Conservation (phyloP, 2,797 vertebrate genomes). For the Lutjanus campechanus region DNA sequence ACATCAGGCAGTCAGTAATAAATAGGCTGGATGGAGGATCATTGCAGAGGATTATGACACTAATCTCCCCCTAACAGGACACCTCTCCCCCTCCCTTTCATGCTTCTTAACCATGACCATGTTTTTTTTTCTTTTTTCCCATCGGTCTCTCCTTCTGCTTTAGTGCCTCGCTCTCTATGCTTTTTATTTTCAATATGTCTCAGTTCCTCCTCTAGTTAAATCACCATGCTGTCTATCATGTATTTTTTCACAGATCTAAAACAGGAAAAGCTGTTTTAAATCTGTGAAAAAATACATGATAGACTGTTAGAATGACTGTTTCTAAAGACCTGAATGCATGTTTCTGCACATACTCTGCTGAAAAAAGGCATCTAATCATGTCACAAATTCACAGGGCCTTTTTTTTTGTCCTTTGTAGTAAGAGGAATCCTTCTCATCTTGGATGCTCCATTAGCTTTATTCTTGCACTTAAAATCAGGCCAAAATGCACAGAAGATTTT, state of each 20-base stretch:
- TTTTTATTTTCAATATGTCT: constrained; percentile 14
- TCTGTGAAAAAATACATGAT: not conserved
- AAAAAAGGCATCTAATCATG: not conserved
- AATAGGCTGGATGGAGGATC: constrained; percentile 59
- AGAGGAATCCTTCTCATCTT: constrained; percentile 3
- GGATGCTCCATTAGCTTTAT: not conserved
- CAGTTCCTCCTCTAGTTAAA: not conserved
- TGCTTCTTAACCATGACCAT: constrained; percentile 31
- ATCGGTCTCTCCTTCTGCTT: constrained; percentile 18
- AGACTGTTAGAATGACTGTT: not conserved
- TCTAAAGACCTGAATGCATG: not conserved
- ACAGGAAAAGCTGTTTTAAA: constrained; percentile 19
- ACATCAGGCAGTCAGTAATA: constrained; percentile 51
- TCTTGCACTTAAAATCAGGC: not conserved
- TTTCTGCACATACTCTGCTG: not conserved
- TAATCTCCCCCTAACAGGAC: constrained; percentile 72
- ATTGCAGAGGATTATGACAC: constrained; percentile 72
- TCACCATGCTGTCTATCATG: constrained; percentile 10
- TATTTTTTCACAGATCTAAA: too few species aligned
- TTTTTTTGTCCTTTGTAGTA: constrained; percentile 4
- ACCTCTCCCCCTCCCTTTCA: constrained; percentile 32
- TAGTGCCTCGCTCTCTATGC: not conserved
- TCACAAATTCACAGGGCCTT: not conserved
- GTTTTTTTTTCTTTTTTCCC: constrained; percentile 9
- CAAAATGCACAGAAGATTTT: not conserved